Conservation (phyloP, 2,113 vertebrate species). For the Crypturellus undulatus region DNA sequence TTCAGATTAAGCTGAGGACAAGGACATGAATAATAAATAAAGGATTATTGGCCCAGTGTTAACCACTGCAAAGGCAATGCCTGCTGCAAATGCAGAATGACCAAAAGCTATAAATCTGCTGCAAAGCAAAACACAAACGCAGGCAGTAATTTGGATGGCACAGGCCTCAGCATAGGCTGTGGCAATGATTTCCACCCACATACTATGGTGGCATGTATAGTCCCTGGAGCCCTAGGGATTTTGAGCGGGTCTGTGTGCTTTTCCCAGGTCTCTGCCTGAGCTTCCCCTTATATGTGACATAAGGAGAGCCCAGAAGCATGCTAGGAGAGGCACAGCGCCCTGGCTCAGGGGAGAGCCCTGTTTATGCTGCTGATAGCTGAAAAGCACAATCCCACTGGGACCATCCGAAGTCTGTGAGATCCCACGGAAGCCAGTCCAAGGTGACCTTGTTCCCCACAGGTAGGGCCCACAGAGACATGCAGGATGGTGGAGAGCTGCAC, state of each 20-base stretch:
- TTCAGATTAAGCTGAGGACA: neutral
- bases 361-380: neutral
- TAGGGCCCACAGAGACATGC: neutral
- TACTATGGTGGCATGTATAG: neutral
- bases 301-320: neutral
- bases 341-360: neutral
- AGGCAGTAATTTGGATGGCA: neutral
- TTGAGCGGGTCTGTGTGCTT: neutral
- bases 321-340: neutral
- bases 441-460: neutral
- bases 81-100: neutral
- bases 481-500: neutral
- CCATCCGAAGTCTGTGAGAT: neutral
- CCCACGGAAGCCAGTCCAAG: neutral
- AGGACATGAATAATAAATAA: neutral
- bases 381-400: neutral
- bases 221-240: neutral
- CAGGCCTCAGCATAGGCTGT: neutral
- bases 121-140: neutral
- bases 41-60: neutral
- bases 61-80: neutral
- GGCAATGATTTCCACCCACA: neutral
- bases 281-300: neutral
- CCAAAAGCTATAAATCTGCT: neutral
- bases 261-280: neutral